A percentile compares a stretch with the other conserved stretches of the same genome.
Conservation (phyloP, 2,113 vertebrate species). For the Rafetus swinhoei region DNA sequence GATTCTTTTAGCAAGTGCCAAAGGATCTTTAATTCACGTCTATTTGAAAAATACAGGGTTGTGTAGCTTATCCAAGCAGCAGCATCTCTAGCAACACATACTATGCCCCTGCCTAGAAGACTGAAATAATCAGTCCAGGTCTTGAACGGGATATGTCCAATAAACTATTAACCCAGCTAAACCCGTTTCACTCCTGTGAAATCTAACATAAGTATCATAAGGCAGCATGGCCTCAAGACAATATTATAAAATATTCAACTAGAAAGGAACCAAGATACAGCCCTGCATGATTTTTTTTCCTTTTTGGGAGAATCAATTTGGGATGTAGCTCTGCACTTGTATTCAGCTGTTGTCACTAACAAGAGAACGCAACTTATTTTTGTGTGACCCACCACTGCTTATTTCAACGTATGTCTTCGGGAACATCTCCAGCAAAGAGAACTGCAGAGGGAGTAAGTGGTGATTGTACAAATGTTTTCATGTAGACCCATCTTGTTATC, state of each 20-base stretch:
- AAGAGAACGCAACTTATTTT: neutral
- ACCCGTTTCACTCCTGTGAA: neutral
- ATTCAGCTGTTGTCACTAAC: neutral
- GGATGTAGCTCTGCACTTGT: neutral
- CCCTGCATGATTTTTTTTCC: neutral
- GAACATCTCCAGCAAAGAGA: neutral
- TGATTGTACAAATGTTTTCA: no score
- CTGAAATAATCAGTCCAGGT: neutral
- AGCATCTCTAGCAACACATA: neutral
- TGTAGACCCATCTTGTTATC: no score
- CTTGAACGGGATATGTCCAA: neutral
- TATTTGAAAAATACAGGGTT: neutral
- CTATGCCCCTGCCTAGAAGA: neutral
- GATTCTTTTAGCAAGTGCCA: neutral
- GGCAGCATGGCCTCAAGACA: neutral
- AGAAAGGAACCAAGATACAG: neutral
- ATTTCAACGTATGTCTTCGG: neutral
- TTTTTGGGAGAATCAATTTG: neutral
- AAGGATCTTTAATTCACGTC: conserved; percentile 13
- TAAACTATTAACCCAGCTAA: neutral
- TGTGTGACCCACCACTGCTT: neutral
- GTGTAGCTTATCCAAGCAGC: neutral
- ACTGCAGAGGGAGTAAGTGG: neutral
- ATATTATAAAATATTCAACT: neutral
- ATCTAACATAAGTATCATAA: neutral